Percentiles rank a stretch among this genome's conserved stretches.
phyloP scores from a whole-genome alignment of 2,888 invertebrate genomes.

The Tetragonisca angustula region DNA sequence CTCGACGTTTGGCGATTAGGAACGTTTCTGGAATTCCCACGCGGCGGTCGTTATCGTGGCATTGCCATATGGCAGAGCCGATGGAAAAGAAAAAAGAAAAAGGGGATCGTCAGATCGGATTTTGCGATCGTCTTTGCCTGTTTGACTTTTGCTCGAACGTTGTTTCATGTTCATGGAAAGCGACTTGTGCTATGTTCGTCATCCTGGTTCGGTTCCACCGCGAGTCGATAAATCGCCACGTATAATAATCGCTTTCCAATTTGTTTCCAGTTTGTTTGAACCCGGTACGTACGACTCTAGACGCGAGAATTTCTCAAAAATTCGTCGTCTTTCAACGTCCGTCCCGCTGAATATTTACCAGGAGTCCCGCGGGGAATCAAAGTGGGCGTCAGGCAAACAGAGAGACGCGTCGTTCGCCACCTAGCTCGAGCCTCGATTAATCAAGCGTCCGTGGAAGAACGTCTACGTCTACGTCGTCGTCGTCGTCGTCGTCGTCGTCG shows the following conservation, averaged over 20 bases:
- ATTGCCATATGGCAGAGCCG: slow-evolving; percentile 18
- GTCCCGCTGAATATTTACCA: slow-evolving; percentile 11
- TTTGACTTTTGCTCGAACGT: neutral
- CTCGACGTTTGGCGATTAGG: slow-evolving; percentile 14
- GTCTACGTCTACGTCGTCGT: slow-evolving; percentile 4
- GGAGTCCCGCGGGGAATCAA: slow-evolving; percentile 17
- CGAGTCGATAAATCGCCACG: neutral
- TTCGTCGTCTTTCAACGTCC: neutral
- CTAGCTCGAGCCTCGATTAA: slow-evolving; percentile 23
- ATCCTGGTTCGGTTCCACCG: neutral
- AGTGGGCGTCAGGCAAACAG: slow-evolving; percentile 6
- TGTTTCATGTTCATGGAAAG: slow-evolving; percentile 1
- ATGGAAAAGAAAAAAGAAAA: neutral
- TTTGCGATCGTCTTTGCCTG: slow-evolving; percentile 18
- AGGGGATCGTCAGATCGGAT: neutral
- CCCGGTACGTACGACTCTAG: neutral
- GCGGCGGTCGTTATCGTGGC: neutral
- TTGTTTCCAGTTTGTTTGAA: neutral
- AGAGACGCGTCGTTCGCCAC: slow-evolving; percentile 17
- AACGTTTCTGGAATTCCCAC: slow-evolving; percentile 29
- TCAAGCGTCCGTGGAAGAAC: slow-evolving; percentile 1
- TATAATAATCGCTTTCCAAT: neutral
- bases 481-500: slow-evolving; percentile 10
- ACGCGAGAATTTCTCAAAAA: neutral
- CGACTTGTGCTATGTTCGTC: neutral